Evolutionary conservation across 1,140 invertebrate genomes (phyloP), one percentile per base, ranked within the genome.

Genomic region (Rhyzopertha dominica): DNA sequence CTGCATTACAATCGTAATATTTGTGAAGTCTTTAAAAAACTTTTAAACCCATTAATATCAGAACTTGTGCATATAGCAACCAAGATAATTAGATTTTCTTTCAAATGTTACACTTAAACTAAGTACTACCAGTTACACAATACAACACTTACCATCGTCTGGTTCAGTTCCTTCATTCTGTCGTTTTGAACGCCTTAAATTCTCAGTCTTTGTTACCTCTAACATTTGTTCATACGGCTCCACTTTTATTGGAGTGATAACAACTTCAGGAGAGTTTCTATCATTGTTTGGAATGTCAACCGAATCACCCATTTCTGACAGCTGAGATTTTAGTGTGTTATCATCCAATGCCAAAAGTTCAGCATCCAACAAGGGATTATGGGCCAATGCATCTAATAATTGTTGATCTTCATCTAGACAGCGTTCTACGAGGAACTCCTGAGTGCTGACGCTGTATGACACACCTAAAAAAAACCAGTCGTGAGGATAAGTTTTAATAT

Each of bases 381-480:
- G 47, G 10, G 51, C 43, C 14, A 59, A 38, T 25, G 53, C 46
- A 35, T 62, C 54, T 25, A 64, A 50, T 30, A 67, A 43, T 43
- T 59, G 53, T 35, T 59, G 53, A 7, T 66, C 56, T 34, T 64
- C 58, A 38, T 58, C 52, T 34, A 63, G 46, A 51, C 59, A 63
- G 30, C 49, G 43, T 42, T 62, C 57, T 17, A 65, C 64, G 14
- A 65, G 45, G 28, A 62, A 47, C 47, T 63, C 58, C 32, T 63
- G 59, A 19, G 55, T 44, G 29, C 52, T 52, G 4, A 63, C 57
- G 39, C 55, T 63, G 35, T 66, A 66, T 7, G 62, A 64, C 28
- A 64, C 61, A 1, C 61, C 51, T 59, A 29, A 12, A 50, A 42
- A 35, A 19, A 24, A 35, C n/a, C n/a, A n/a, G n/a, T n/a, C n/a